Conservation (phyloP, 2,888 invertebrate genomes). For the Chrysina gloriosa region DNA sequence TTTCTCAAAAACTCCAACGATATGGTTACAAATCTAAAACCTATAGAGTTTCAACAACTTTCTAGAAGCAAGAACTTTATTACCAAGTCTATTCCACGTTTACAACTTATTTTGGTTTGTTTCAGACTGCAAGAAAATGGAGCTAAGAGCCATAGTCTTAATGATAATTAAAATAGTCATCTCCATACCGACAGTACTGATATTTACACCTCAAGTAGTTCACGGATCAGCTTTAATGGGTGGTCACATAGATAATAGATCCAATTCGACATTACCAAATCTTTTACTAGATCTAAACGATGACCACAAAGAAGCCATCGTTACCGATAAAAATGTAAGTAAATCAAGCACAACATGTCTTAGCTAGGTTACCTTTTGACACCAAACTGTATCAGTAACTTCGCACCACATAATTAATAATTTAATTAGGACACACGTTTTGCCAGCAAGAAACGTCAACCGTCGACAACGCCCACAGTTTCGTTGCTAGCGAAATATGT, state of each 20-base stretch:
- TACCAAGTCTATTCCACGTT: neutral
- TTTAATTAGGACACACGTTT: too few species aligned
- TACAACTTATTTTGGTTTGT: slow-evolving; percentile 56
- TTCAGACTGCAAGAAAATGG: slow-evolving; percentile 55
- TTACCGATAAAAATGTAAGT: slow-evolving; percentile 14
- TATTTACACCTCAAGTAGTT: slow-evolving; percentile 48
- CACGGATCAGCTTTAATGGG: slow-evolving; percentile 58
- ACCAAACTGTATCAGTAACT: too few species aligned
- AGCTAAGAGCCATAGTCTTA: slow-evolving; percentile 59
- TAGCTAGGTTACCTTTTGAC: neutral
- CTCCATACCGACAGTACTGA: slow-evolving; percentile 58
- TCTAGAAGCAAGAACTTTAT: too few species aligned
- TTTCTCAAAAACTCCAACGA: too few species aligned
- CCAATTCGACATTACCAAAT: slow-evolving; percentile 40
- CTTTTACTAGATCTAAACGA: slow-evolving; percentile 30
- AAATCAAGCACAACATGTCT: neutral
- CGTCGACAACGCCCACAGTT: too few species aligned
- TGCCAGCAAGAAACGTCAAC: too few species aligned
- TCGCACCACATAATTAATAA: too few species aligned
- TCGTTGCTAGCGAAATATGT: too few species aligned
- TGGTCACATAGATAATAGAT: slow-evolving; percentile 55
- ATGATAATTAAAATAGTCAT: slow-evolving; percentile 62
- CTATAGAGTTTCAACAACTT: too few species aligned
- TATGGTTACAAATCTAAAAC: too few species aligned
- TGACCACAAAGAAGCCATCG: neutral